phyloP scores from a whole-genome alignment of 2,113 vertebrate species.

The Dromiciops gliroides region DNA sequence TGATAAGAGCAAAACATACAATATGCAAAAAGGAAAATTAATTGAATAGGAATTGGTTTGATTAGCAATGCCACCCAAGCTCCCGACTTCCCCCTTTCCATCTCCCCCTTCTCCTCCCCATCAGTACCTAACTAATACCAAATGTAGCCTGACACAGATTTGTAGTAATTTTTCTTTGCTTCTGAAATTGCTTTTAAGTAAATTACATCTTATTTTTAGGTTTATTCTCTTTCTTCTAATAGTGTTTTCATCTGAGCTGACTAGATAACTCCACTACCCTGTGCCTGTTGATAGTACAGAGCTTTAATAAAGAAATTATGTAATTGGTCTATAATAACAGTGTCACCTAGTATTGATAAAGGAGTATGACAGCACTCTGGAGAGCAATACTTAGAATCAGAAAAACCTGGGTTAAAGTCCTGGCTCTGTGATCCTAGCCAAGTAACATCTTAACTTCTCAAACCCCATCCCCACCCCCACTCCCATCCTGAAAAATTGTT shows the following conservation, averaged over 20 bases:
- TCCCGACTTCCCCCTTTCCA: not conserved
- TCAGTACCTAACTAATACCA: conserved; percentile 33
- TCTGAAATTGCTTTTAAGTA: conserved; percentile 70
- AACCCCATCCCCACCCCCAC: too few relatives aligned
- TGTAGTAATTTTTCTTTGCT: conserved; percentile 68
- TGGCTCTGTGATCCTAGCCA: not conserved
- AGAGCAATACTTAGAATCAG: not conserved
- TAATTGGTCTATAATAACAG: conserved; percentile 33
- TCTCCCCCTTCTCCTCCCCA: conserved; percentile 3
- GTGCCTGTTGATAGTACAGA: conserved; percentile 33
- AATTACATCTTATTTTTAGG: conserved; percentile 54
- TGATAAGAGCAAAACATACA: conserved; percentile 61
- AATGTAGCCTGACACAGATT: conserved; percentile 64
- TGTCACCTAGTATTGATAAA: not conserved
- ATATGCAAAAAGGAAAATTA: conserved; percentile 47
- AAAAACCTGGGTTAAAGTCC: not conserved
- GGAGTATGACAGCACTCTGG: not conserved
- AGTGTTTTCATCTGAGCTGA: conserved; percentile 46
- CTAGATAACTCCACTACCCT: conserved; percentile 46
- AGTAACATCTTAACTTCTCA: not conserved
- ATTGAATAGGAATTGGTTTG: conserved; percentile 52
- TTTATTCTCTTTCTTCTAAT: conserved; percentile 61
- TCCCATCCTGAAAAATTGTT: not conserved
- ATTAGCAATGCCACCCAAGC: conserved; percentile 51
- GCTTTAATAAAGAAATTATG: conserved; percentile 54